Base-by-base conservation (phyloP, 2,888 invertebrate genomes). In the Mythimna vitellina region DNA sequence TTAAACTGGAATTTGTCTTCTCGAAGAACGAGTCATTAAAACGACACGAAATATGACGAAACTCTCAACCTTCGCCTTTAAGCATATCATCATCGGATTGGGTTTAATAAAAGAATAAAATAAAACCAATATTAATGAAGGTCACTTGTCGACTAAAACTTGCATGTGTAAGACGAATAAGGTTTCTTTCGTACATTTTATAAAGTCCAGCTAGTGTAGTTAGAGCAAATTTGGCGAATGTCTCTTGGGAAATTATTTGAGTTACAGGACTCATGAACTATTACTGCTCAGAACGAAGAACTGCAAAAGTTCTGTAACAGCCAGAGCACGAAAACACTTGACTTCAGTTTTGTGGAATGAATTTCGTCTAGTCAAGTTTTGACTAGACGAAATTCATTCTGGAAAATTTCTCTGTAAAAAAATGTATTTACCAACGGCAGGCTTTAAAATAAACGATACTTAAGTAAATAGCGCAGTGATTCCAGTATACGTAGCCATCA, bases 161-260 rank as follows among this genome's bases (percentile, higher is more conserved):
- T 38, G 38, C 73, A 60, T 67, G 60, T 64, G 69, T 51, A 70
- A 66, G 54, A 65, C 58, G 66, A 84, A 76, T 74, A 76, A 56
- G 51, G 29, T 53, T 68, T 76, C 20, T 42, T 68, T 64, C 35
- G 60, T 62, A 64, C n/a, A 63, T 66, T 72, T 67, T 72, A 68
- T 62, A 70, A 78, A 42, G 65, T 73, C 70, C 46, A 58, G 61
- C 51, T 14, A 60, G 53, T 58, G 53, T 58, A 65, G 46, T 69
- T 69, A 56, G 53, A 76, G 60, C 58, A 82, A 73, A 65, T 12
- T 56, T 65, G 54, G 65, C 38, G 14, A 70, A 72, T 69, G 73
- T 66, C 78, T 73, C 73, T 57, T 54, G 74, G 60, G 81, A 78
- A 81, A 81, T 82, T 76, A 80, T 66, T 35, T 42, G 60, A 70